Conservation (phyloP, 2,888 invertebrate species). For the Pollenia amentaria region DNA sequence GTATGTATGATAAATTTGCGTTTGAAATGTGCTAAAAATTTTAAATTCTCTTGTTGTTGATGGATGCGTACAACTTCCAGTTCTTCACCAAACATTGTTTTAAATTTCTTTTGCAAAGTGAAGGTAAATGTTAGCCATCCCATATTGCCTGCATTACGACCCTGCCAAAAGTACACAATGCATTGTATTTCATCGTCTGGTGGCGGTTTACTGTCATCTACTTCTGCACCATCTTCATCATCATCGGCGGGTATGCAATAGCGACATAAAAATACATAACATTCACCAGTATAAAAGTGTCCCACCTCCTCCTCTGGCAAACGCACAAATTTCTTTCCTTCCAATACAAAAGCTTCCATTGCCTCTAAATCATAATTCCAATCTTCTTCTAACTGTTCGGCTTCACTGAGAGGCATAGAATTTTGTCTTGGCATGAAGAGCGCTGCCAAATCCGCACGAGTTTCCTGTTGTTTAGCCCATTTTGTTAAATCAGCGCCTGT, state of each 20-base stretch:
- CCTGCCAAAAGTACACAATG: conserved; percentile 99
- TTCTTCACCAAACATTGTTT: conserved; percentile 93
- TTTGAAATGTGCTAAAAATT: conserved; percentile 99
- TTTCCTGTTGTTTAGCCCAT: conserved; percentile 95
- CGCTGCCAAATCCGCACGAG: conserved; percentile 96
- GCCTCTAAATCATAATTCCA: conserved; percentile 99
- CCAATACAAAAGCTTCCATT: conserved; percentile 98
- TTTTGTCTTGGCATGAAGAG: conserved; percentile 98
- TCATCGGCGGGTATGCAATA: conserved; percentile 93
- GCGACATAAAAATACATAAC: conserved; percentile 98
- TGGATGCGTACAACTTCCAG: conserved; percentile 97
- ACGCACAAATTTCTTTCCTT: conserved; percentile 98
- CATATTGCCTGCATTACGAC: conserved; percentile 98
- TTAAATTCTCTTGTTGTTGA: conserved; percentile 99
- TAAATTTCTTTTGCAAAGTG: conserved; percentile 96
- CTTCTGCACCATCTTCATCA: conserved; percentile 85
- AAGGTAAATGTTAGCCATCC: conserved; percentile 99
- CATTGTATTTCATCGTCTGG: conserved; percentile 89
- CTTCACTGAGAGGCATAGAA: conserved; percentile 92
- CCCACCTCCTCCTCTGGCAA: conserved; percentile 97
- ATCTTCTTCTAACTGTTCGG: conserved; percentile 94
- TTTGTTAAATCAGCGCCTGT: conserved; percentile 98
- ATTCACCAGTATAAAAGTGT: conserved; percentile 96
- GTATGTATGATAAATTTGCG: conserved; percentile 96
- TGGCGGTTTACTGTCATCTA: conserved; percentile 80